Percentiles rank a stretch among this genome's conserved stretches.
These are phyloP conservation scores for Galaxea fascicularis DNA, from an alignment of 92 coral and sea anemone genomes.

Conservation along the genomic window DNA sequence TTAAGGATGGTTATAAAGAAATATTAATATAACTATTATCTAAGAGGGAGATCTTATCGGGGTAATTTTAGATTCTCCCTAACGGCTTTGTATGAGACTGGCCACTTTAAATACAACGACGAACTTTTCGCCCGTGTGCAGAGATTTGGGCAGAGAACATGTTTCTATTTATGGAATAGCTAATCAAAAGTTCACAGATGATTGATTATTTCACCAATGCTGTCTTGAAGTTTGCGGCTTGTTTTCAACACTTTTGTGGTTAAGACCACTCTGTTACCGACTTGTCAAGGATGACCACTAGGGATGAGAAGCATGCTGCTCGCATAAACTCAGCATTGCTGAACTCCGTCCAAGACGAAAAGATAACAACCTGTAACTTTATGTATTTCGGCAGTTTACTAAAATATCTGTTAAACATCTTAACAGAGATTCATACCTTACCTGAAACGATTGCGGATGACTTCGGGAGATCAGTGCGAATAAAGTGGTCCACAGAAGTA, in stretches of 20 bases:
- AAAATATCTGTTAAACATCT: slow-evolving; percentile 16
- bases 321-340: not conserved
- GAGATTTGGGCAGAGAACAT: too few species aligned
- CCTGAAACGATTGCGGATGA: slow-evolving; percentile 48
- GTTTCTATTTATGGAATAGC: not conserved
- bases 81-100: slow-evolving; percentile 3
- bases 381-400: not conserved
- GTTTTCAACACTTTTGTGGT: slow-evolving; percentile 20
- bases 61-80: slow-evolving; percentile 9
- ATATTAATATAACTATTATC: slow-evolving; percentile 15
- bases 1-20: not conserved
- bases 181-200: slow-evolving; percentile 15
- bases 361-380: slow-evolving; percentile 19
- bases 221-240: not conserved
- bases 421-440: not conserved
- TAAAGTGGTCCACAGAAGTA: slow-evolving; percentile 7
- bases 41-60: slow-evolving; percentile 26
- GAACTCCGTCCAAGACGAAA: not conserved
- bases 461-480: slow-evolving; percentile 11
- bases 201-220: slow-evolving; percentile 7
- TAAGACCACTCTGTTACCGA: slow-evolving; percentile 3
- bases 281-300: not conserved
- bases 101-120: not conserved
- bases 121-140: not conserved
- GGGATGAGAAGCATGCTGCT: not conserved